Conservation (phyloP, 2,113 vertebrate genomes). For the Ammodytes marinus region DNA sequence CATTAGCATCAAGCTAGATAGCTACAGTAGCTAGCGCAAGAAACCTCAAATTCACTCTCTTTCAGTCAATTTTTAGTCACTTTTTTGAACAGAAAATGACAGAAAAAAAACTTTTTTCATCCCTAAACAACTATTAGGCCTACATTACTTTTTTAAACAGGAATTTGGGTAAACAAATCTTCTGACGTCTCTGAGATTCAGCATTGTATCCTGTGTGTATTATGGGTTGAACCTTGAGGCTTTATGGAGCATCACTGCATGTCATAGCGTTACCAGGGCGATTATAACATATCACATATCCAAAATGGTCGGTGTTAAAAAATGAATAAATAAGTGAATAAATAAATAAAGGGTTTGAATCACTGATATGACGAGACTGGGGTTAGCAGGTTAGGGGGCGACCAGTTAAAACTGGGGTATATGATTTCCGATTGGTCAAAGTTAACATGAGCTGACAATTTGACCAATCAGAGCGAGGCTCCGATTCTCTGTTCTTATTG, state of each 20-base stretch:
- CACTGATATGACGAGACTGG: slow-evolving; percentile 66
- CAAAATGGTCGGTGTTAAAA: slow-evolving; percentile 43
- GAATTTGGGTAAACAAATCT: slow-evolving; percentile 4
- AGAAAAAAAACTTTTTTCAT: too few species aligned
- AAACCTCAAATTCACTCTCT: too few species aligned
- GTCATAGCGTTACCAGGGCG: slow-evolving; percentile 49
- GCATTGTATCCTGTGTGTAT: slow-evolving; percentile 34
- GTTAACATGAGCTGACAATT: too few species aligned
- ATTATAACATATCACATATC: slow-evolving; percentile 47
- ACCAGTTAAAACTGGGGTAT: slow-evolving; percentile 27
- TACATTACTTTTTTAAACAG: not conserved
- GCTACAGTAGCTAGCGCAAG: not conserved
- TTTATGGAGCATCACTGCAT: slow-evolving; percentile 47
- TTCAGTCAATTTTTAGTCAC: too few species aligned
- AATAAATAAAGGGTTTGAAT: slow-evolving; percentile 13
- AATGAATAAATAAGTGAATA: slow-evolving; percentile 3
- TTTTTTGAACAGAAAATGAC: too few species aligned
- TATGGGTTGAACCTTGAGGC: slow-evolving; percentile 37
- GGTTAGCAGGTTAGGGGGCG: slow-evolving; percentile 67
- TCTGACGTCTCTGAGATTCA: slow-evolving; percentile 38
- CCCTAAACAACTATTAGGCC: not conserved
- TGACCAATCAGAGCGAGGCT: too few species aligned
- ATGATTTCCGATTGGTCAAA: too few species aligned
- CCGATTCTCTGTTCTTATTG: too few species aligned
- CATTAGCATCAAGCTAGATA: not conserved